Evolutionary conservation across 53 echinoderm and acorn worm genomes (phyloP).

Genomic region (Echinometra lucunter): DNA sequence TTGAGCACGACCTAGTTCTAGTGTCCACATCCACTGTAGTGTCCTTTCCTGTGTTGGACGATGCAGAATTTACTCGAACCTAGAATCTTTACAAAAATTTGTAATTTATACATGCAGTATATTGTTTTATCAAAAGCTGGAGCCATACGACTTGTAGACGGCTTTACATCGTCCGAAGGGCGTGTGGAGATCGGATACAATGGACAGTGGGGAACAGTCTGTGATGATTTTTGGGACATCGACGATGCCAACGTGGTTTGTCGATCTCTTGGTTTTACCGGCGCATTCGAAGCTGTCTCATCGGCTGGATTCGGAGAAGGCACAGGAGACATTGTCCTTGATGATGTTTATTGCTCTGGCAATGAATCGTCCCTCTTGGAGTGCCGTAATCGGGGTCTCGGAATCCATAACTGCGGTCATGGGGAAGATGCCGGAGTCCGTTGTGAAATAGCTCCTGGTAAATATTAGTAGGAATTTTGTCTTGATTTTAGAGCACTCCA

Average conservation of each 20-base stretch:
- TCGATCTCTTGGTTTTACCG: conserved; percentile 14
- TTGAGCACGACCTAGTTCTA: too few species aligned
- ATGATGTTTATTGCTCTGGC: conserved; percentile 24
- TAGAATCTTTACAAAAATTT: too few species aligned
- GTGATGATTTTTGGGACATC: conserved; percentile 42
- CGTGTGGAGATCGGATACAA: conserved; percentile 35
- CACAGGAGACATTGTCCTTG: conserved; percentile 43
- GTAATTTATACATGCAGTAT: too few species aligned
- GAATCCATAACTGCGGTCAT: conserved; percentile 26
- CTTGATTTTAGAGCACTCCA: too few species aligned
- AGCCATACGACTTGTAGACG: not conserved
- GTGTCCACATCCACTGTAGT: too few species aligned
- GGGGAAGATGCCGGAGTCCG: conserved; percentile 38
- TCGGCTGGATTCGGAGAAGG: conserved; percentile 40
- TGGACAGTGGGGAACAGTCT: conserved; percentile 48
- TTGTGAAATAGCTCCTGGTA: conserved; percentile 4
- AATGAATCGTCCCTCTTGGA: not conserved
- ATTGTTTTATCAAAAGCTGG: not conserved
- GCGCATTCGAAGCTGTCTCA: not conserved
- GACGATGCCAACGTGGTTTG: conserved; percentile 42
- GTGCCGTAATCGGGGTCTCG: not conserved
- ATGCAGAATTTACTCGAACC: too few species aligned
- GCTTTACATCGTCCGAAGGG: not conserved
- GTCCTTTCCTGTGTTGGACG: too few species aligned
- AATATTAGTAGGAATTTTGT: not conserved